Percentiles rank a stretch among this genome's conserved stretches.
phyloP scores from a whole-genome alignment of 2,797 vertebrate genomes.

The Thalassophryne amazonica region DNA sequence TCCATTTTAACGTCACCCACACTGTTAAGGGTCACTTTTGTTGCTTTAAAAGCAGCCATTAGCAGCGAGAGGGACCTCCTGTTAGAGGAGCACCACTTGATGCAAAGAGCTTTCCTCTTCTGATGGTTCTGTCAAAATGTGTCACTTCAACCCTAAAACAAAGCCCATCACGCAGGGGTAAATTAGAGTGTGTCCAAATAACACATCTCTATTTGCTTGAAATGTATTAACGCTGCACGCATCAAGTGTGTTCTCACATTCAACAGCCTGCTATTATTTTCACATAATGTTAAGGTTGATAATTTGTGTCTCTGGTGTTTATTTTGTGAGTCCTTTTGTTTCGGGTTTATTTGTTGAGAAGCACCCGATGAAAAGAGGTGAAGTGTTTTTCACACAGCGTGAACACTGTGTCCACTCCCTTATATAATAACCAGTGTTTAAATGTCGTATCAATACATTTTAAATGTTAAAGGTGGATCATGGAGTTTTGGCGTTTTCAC shows the following conservation, averaged over 20 bases:
- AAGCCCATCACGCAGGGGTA: constrained; percentile 49
- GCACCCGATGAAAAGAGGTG: constrained; percentile 15
- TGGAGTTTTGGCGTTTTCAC: too few species aligned
- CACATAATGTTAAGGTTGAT: not conserved
- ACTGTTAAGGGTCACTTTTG: constrained; percentile 66
- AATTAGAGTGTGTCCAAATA: constrained; percentile 54
- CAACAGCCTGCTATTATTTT: constrained; percentile 18
- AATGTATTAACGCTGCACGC: constrained; percentile 42
- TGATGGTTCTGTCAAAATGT: constrained; percentile 33
- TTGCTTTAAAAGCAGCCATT: constrained; percentile 66
- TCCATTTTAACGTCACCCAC: constrained; percentile 64
- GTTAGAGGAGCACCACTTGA: constrained; percentile 36
- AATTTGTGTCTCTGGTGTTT: not conserved
- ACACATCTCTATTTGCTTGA: constrained; percentile 27
- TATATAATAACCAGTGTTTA: too few species aligned
- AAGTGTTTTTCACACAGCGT: constrained; percentile 1
- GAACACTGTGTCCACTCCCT: not conserved
- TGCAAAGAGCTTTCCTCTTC: constrained; percentile 37
- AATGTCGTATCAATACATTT: too few species aligned
- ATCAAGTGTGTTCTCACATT: constrained; percentile 6
- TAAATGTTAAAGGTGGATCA: too few species aligned
- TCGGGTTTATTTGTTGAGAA: constrained; percentile 29
- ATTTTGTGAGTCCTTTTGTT: constrained; percentile 23
- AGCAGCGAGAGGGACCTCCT: constrained; percentile 48
- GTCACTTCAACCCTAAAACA: constrained; percentile 29